These are phyloP conservation scores for Chironomus tentans DNA, from an alignment of 2,888 invertebrate genomes.

Conservation along the genomic window DNA sequence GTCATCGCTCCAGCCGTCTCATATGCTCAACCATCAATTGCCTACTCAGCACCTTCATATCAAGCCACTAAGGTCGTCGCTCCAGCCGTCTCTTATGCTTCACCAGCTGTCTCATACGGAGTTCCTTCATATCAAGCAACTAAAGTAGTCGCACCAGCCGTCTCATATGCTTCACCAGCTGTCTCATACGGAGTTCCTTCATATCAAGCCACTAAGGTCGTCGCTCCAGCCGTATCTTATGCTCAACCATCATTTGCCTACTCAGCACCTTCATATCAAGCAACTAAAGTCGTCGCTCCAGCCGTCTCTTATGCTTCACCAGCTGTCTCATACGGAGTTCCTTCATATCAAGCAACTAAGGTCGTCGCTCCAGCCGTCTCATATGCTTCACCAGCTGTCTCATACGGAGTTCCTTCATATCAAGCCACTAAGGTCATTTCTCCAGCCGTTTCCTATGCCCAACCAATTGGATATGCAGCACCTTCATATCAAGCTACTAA, in stretches of 20 bases:
- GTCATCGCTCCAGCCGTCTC: neutral
- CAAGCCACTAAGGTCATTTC: neutral
- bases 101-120: constrained; percentile 30
- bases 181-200: constrained; percentile 13
- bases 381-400: constrained; percentile 30
- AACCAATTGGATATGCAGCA: constrained; percentile 39
- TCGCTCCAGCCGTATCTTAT: constrained; percentile 30
- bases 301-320: constrained; percentile 2
- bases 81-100: constrained; percentile 27
- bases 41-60: too few species aligned
- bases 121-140: constrained; percentile 27
- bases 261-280: constrained; percentile 30
- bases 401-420: too few species aligned
- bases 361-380: constrained; percentile 2
- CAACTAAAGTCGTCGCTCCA: constrained; percentile 28
- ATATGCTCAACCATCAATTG: too few species aligned
- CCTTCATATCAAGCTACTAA: constrained; percentile 33
- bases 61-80: too few species aligned
- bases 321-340: neutral
- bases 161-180: constrained; percentile 33
- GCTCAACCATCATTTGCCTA: constrained; percentile 28
- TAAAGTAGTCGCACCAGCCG: constrained; percentile 32
- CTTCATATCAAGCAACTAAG: too few species aligned
- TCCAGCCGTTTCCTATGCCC: constrained; percentile 30
- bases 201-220: constrained; percentile 30